These are phyloP conservation scores for Eucriotettix oculatus DNA, from an alignment of 2,888 invertebrate species.

Conservation along the genomic window DNA sequence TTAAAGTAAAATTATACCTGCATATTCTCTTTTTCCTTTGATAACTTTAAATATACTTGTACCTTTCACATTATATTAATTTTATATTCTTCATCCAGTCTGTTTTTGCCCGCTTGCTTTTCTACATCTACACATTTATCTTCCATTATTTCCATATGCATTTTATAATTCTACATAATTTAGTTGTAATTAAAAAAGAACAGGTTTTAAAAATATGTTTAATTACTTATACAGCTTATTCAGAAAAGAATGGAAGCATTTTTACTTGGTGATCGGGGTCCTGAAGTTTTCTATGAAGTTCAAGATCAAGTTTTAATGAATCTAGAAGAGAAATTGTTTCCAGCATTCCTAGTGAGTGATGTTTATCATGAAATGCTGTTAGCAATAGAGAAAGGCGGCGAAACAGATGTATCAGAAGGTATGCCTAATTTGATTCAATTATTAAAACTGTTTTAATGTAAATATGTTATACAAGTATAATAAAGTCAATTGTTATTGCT, in stretches of 20 bases:
- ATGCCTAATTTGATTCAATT: too few relatives aligned
- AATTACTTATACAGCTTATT: conserved; percentile 27
- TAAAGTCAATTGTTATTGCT: too few relatives aligned
- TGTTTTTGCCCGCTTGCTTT: too few relatives aligned
- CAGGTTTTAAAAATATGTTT: neutral
- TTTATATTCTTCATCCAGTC: too few relatives aligned
- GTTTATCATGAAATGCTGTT: conserved; percentile 59
- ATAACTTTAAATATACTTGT: too few relatives aligned
- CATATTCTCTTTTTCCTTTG: too few relatives aligned
- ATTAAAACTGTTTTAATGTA: too few relatives aligned
- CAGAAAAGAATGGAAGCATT: conserved; percentile 78
- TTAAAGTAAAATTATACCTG: too few relatives aligned
- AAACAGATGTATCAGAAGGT: neutral
- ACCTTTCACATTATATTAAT: too few relatives aligned
- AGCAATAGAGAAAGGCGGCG: conserved; percentile 35
- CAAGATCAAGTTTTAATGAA: conserved; percentile 63
- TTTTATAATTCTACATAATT: neutral
- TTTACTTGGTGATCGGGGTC: conserved; percentile 70
- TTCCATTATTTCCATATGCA: neutral
- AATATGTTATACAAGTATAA: too few relatives aligned
- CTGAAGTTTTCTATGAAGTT: conserved; percentile 75
- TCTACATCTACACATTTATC: neutral
- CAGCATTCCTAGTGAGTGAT: conserved; percentile 73
- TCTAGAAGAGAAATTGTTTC: conserved; percentile 75
- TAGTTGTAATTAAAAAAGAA: neutral